Conservation (phyloP, 2,113 vertebrate species). For the Microcebus ravelobensis region DNA sequence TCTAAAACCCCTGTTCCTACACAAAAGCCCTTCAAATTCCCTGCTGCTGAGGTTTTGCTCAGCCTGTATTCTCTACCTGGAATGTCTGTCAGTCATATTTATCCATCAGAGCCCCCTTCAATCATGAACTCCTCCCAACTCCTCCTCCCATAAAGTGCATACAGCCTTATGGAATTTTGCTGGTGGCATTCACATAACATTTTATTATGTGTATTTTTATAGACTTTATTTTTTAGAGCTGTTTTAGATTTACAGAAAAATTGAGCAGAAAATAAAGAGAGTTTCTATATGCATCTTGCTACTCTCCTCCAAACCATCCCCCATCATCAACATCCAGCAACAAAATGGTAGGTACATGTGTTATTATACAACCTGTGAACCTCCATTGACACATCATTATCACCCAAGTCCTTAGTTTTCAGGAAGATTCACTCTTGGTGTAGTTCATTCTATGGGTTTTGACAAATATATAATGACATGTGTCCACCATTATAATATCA, state of each 20-base stretch:
- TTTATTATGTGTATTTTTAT: background rate
- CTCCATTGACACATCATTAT: background rate
- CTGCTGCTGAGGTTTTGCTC: background rate
- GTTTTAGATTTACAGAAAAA: background rate
- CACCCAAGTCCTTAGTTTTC: background rate
- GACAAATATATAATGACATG: background rate
- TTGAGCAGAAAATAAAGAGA: background rate
- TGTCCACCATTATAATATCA: background rate
- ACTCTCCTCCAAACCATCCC: background rate
- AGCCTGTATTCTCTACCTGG: background rate
- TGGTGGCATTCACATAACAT: slow-evolving; percentile 21
- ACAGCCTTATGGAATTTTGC: background rate
- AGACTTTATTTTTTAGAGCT: background rate
- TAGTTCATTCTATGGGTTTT: background rate
- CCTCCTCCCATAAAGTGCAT: background rate
- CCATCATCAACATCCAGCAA: background rate
- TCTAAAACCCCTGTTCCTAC: background rate
- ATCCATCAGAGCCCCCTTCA: background rate
- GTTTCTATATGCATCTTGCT: background rate
- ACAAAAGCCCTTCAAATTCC: background rate
- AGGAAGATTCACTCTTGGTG: background rate
- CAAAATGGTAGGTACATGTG: background rate
- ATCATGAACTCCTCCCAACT: background rate
- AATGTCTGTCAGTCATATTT: background rate
- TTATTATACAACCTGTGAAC: background rate